A percentile compares a stretch with the other conserved stretches of the same genome.
Evolutionary conservation across 2,113 vertebrate species (phyloP).

Genomic region (Notothenia coriiceps): DNA sequence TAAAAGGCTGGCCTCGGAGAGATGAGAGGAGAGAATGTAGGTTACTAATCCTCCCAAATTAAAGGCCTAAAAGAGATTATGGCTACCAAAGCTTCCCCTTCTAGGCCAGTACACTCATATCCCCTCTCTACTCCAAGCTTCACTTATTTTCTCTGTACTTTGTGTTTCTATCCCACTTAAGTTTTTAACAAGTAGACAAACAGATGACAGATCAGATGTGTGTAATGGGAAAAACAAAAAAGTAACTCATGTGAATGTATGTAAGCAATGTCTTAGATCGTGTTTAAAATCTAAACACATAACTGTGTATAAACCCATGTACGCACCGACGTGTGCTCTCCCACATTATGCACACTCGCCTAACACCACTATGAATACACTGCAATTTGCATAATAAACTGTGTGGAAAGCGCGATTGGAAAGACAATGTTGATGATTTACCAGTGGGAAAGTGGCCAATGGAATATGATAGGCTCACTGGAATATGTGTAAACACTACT

Average conservation of each 20-base stretch:
- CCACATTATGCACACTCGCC: conserved; percentile 17
- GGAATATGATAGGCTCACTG: conserved; percentile 7
- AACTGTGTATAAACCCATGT: conserved; percentile 4
- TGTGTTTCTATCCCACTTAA: conserved; percentile 24
- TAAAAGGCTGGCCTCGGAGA: conserved; percentile 53
- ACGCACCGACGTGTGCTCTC: neutral
- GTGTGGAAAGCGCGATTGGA: conserved; percentile 31
- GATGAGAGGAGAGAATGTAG: conserved; percentile 53
- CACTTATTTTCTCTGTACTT: conserved; percentile 17
- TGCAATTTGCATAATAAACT: conserved; percentile 50
- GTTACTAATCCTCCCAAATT: conserved; percentile 72
- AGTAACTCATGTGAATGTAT: conserved; percentile 8
- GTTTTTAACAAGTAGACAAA: conserved; percentile 27
- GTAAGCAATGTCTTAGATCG: neutral
- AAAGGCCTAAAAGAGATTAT: conserved; percentile 69
- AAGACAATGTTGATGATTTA: conserved; percentile 51
- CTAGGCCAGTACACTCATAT: conserved; percentile 30
- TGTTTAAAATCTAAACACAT: conserved; percentile 19
- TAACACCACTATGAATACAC: conserved; percentile 16
- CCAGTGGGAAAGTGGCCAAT: conserved; percentile 21
- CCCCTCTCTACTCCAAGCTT: neutral
- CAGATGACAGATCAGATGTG: conserved; percentile 18
- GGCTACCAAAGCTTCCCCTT: conserved; percentile 47
- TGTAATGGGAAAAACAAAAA: conserved; percentile 24
- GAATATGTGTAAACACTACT: conserved; percentile 53